phyloP scores from a whole-genome alignment of 2,888 invertebrate genomes.

The Cotesia congregata region DNA sequence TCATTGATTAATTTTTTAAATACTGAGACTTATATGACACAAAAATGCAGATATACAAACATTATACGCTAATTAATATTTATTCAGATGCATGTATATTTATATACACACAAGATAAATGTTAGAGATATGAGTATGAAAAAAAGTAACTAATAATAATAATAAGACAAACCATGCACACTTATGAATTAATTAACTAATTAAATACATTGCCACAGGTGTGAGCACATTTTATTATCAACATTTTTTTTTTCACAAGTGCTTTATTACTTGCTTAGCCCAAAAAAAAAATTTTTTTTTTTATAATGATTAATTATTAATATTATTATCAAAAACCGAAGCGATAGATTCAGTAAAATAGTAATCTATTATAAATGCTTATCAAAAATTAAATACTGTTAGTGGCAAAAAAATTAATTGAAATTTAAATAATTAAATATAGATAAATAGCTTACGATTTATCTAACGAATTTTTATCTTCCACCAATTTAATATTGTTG shows the following conservation, averaged over 20 bases:
- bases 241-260: conserved; percentile 11
- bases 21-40: conserved; percentile 37
- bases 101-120: conserved; percentile 48
- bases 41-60: not conserved
- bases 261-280: not conserved
- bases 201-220: conserved; percentile 24
- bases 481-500: conserved; percentile 2
- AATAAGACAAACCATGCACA: conserved; percentile 26
- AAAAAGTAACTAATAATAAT: conserved; percentile 29
- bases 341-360: conserved; percentile 2
- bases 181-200: conserved; percentile 26
- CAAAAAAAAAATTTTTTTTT: not conserved
- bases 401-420: conserved; percentile 16
- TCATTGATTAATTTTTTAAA: conserved; percentile 35
- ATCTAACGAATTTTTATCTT: conserved; percentile 9
- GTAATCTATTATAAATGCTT: conserved; percentile 13
- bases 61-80: conserved; percentile 50
- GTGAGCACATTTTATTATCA: not conserved
- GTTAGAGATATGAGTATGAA: conserved; percentile 23
- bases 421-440: conserved; percentile 7
- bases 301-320: conserved; percentile 10
- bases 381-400: conserved; percentile 17
- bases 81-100: conserved; percentile 50
- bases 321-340: conserved; percentile 4
- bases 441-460: conserved; percentile 32